A percentile compares a stretch with the other conserved stretches of the same genome.
Conservation (phyloP, 2,113 vertebrate genomes). For the Pygoscelis antarcticus region DNA sequence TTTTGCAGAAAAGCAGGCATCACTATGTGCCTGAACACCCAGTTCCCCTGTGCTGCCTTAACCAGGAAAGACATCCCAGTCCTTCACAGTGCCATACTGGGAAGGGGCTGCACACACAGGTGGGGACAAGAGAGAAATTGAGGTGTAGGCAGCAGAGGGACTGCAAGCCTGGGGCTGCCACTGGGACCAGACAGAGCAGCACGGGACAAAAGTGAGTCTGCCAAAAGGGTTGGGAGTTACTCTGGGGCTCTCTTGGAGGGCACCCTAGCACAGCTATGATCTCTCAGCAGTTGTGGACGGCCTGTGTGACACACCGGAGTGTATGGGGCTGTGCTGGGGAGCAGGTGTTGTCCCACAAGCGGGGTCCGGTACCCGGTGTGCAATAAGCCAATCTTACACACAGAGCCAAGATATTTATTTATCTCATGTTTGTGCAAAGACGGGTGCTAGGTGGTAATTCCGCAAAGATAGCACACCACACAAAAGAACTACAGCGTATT, state of each 20-base stretch:
- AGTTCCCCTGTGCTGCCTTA: neutral
- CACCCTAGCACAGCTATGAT: neutral
- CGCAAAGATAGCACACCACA: too few relatives aligned
- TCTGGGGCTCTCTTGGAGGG: neutral
- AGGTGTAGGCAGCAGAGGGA: neutral
- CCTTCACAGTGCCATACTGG: neutral
- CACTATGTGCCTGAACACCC: neutral
- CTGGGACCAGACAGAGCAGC: neutral
- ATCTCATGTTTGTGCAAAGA: too few relatives aligned
- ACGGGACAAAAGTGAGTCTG: neutral
- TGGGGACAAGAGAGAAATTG: rapidly evolving
- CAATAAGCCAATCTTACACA: too few relatives aligned
- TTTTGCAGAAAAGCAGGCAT: neutral
- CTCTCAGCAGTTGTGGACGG: neutral
- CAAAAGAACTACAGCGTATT: too few relatives aligned
- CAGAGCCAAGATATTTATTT: too few relatives aligned
- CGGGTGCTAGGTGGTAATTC: too few relatives aligned
- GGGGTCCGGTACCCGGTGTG: too few relatives aligned
- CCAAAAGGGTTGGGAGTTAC: neutral
- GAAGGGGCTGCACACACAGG: neutral
- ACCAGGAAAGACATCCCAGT: neutral
- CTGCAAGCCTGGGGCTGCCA: rapidly evolving
- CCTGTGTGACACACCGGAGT: neutral
- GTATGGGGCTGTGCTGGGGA: neutral
- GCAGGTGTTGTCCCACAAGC: neutral